Conservation (phyloP, 2,113 vertebrate genomes). For the Thamnophis sirtalis region DNA sequence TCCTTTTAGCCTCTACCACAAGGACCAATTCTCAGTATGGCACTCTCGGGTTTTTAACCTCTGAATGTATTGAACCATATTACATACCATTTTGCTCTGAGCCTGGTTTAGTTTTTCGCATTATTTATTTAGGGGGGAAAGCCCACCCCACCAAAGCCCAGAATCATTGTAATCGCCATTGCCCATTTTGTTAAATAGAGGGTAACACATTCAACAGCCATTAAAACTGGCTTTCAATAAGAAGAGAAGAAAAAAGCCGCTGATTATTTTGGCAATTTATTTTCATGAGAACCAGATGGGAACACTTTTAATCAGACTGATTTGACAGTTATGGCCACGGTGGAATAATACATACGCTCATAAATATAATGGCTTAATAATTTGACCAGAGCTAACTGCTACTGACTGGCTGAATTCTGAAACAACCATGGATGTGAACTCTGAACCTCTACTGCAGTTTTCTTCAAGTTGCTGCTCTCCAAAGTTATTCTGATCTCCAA, state of each 20-base stretch:
- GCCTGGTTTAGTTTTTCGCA: conserved; percentile 11
- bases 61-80: conserved; percentile 14
- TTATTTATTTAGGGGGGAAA: conserved; percentile 17
- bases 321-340: conserved; percentile 36
- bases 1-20: conserved; percentile 40
- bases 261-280: conserved; percentile 45
- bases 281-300: conserved; percentile 28
- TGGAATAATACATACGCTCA: background rate
- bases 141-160: background rate
- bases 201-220: conserved; percentile 31
- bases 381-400: background rate
- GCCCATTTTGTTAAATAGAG: conserved; percentile 40
- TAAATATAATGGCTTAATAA: conserved; percentile 32
- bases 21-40: conserved; percentile 41
- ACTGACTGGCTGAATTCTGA: background rate
- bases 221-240: conserved; percentile 24
- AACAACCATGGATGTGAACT: background rate
- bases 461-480: background rate
- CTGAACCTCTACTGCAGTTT: rapidly evolving
- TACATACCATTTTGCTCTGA: conserved; percentile 1
- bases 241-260: conserved; percentile 18
- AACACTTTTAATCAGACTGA: conserved; percentile 33
- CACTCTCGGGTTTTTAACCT: conserved; percentile 45
- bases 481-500: background rate
- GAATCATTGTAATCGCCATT: background rate